Percentiles rank a stretch among this genome's conserved stretches.
Evolutionary conservation across 1,140 invertebrate species (phyloP).

Genomic region (Drosophila kurseongensis): DNA sequence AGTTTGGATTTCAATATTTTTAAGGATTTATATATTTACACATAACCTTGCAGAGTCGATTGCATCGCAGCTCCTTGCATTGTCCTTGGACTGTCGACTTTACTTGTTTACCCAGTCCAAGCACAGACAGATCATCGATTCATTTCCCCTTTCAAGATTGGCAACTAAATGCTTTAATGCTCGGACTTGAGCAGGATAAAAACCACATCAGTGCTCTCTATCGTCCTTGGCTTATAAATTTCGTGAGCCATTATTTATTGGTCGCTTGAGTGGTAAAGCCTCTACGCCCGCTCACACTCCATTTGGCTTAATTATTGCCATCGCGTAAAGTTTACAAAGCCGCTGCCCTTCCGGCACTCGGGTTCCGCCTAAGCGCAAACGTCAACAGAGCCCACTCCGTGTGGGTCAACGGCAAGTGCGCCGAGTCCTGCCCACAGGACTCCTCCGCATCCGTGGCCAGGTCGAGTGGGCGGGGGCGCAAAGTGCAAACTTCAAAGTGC

Average conservation of each 20-base stretch:
- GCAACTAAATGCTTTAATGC: slow-evolving; percentile 70
- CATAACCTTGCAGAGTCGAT: slow-evolving; percentile 29
- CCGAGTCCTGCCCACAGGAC: slow-evolving; percentile 15
- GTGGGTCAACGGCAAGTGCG: slow-evolving; percentile 52
- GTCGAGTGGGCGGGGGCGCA: slow-evolving; percentile 42
- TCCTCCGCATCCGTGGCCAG: not conserved
- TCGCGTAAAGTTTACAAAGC: slow-evolving; percentile 66
- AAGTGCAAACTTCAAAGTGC: slow-evolving; percentile 79
- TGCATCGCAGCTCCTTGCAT: slow-evolving; percentile 18
- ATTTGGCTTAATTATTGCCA: slow-evolving; percentile 66
- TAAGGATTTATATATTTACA: slow-evolving; percentile 49
- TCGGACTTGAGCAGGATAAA: slow-evolving; percentile 47
- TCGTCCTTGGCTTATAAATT: slow-evolving; percentile 49
- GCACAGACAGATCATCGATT: not conserved
- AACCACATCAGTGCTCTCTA: slow-evolving; percentile 41
- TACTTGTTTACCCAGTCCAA: slow-evolving; percentile 41
- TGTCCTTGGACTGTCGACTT: slow-evolving; percentile 45
- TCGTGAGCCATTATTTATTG: slow-evolving; percentile 57
- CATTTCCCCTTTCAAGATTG: slow-evolving; percentile 31
- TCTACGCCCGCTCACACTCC: slow-evolving; percentile 20
- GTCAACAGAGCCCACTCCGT: slow-evolving; percentile 50
- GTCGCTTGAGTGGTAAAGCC: slow-evolving; percentile 23
- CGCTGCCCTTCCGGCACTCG: slow-evolving; percentile 55
- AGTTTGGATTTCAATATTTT: slow-evolving; percentile 63
- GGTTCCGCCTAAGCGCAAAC: slow-evolving; percentile 65